These are phyloP conservation scores for Drepana falcataria DNA, from an alignment of 2,888 invertebrate species.

Conservation along the genomic window DNA sequence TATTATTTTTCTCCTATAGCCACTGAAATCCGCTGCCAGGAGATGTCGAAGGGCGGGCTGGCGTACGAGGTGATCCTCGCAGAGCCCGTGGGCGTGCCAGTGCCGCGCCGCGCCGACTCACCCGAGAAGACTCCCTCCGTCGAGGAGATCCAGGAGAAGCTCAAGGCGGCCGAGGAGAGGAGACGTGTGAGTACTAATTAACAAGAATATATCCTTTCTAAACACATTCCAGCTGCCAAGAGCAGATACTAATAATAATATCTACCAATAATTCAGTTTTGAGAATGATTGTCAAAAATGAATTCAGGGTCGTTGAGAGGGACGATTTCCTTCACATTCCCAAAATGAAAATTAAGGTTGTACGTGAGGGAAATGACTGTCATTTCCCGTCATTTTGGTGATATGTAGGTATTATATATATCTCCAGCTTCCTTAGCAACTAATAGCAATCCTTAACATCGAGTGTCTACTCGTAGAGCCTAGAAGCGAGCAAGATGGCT, in stretches of 20 bases:
- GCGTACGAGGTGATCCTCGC: slow-evolving; percentile 95
- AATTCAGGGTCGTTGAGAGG: too few relatives aligned
- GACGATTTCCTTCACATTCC: too few relatives aligned
- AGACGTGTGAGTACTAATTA: slow-evolving; percentile 83
- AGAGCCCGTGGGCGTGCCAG: slow-evolving; percentile 85
- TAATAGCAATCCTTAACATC: background rate
- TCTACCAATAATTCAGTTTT: too few relatives aligned
- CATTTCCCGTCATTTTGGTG: too few relatives aligned
- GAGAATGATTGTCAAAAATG: too few relatives aligned
- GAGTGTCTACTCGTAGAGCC: slow-evolving; percentile 67
- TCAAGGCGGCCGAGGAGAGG: slow-evolving; percentile 95
- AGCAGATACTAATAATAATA: too few relatives aligned
- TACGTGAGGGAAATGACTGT: too few relatives aligned
- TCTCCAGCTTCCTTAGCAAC: too few relatives aligned
- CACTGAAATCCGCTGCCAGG: slow-evolving; percentile 94
- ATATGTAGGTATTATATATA: too few relatives aligned
- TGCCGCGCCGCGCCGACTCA: slow-evolving; percentile 83
- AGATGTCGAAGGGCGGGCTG: slow-evolving; percentile 93
- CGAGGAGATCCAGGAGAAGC: slow-evolving; percentile 94
- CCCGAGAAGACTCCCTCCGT: slow-evolving; percentile 86
- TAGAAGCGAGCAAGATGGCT: slow-evolving; percentile 92
- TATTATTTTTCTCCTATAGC: slow-evolving; percentile 69
- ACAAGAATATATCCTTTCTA: too few relatives aligned
- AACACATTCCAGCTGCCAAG: too few relatives aligned
- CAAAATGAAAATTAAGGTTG: too few relatives aligned